Percentiles rank a stretch among this genome's conserved stretches.
phyloP scores from a whole-genome alignment of 2,888 invertebrate species.

The Drepanosiphum platanoidis region DNA sequence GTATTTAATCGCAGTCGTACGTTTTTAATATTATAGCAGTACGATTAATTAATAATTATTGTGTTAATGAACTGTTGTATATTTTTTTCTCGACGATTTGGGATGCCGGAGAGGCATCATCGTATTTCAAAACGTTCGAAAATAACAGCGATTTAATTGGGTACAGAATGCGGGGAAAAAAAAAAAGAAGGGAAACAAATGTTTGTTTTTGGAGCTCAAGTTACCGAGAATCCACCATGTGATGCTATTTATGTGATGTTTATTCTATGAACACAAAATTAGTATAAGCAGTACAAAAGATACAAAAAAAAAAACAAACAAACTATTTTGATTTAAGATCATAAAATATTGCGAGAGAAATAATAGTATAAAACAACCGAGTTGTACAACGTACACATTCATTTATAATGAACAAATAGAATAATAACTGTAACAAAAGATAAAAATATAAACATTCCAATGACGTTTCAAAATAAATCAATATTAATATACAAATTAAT shows the following conservation, averaged over 20 bases:
- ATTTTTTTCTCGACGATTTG: constrained; percentile 12
- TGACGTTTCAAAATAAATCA: not conserved
- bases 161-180: too few species aligned
- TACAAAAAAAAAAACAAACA: too few species aligned
- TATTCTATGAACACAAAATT: constrained; percentile 21
- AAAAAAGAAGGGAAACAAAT: too few species aligned
- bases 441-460: not conserved
- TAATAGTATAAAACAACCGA: constrained; percentile 31
- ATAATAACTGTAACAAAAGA: constrained; percentile 25
- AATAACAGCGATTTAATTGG: not conserved
- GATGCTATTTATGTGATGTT: not conserved
- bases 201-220: not conserved
- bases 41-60: constrained; percentile 1
- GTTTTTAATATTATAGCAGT: constrained; percentile 19
- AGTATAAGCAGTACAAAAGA: constrained; percentile 2
- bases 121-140: not conserved
- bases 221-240: not conserved
- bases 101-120: too few species aligned
- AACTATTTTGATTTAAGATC: constrained; percentile 53
- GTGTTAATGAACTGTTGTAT: constrained; percentile 3
- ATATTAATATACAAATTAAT: not conserved
- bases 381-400: too few species aligned
- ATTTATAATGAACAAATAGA: constrained; percentile 38
- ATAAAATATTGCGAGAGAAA: constrained; percentile 38
- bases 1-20: constrained; percentile 43